Evolutionary conservation across 2,888 invertebrate species (phyloP), one percentile per base, ranked within the genome.

Genomic region (Morinoia aosen): DNA sequence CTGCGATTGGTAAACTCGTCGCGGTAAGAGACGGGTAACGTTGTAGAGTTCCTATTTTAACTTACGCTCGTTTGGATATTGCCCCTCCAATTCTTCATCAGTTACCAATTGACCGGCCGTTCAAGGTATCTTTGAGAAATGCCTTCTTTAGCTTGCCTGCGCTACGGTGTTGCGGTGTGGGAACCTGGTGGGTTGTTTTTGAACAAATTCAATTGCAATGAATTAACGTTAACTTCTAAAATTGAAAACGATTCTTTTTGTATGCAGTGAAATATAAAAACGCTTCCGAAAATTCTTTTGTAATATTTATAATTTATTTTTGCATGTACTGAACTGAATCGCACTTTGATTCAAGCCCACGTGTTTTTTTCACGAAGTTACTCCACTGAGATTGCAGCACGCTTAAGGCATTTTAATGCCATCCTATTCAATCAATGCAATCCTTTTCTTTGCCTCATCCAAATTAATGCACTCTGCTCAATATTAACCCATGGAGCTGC

Each of bases 21-120:
- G 0, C 19, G 76, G 76, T 3, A 33, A 90, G 48, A 90, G 7
- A 48, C 90, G 33, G 14, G 48, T 48, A 90, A 90, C 90, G 90
- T 90, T 40, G 39, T 8, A 2, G 48, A 11, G 39, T 48, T 90
- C 16, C 48, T 40, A 40, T 12, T 48, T 90, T 40, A 4, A 48
- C 39, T 48, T 90, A 90, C 90, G 90, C 39, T 90, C 7, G 40
- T 90, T 48, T 90, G 48, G 90, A 48, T 90, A 39, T 90, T 16
- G 48, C 7, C 33, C 3, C 39, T 40, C 39, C 48, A 90, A 39
- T 90, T 90, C 90, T 90, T 90, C 90, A 90, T 90, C 90, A 90
- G 90, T 33, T 90, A 39, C 48, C 90, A 48, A 90, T 90, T 90
- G 90, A 90, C 90, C 48, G 90, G 48, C 90, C 48, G 90, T 40